phyloP scores from a whole-genome alignment of 2,113 vertebrate species.

The Hydrolagus affinis region DNA sequence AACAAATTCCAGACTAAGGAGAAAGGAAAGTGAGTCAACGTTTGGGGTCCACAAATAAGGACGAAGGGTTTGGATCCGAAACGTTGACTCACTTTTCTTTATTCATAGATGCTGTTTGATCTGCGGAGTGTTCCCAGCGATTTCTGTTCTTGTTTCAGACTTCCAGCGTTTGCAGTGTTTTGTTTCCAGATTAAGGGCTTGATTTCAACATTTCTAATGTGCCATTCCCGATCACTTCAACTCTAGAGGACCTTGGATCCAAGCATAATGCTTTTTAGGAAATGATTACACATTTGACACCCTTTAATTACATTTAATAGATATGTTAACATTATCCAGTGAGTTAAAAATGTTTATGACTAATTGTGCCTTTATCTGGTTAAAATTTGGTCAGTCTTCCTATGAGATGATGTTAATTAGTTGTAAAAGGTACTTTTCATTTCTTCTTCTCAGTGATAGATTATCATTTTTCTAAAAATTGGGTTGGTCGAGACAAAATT shows the following conservation, averaged over 20 bases:
- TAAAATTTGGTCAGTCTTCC: neutral
- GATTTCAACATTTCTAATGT: neutral
- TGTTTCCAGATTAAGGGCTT: neutral
- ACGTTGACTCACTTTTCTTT: too few relatives aligned
- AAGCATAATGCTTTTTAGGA: neutral
- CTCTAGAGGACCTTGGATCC: neutral
- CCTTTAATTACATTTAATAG: neutral
- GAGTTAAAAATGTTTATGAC: neutral
- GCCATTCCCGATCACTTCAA: neutral
- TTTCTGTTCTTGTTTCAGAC: too few relatives aligned
- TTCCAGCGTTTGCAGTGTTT: too few relatives aligned
- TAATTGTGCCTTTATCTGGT: neutral
- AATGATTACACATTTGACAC: neutral
- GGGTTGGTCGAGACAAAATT: neutral
- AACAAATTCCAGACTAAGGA: too few relatives aligned
- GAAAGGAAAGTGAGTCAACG: too few relatives aligned
- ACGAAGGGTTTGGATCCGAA: too few relatives aligned
- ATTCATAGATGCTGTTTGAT: too few relatives aligned
- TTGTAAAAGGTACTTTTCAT: neutral
- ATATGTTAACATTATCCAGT: neutral
- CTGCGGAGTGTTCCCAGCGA: too few relatives aligned
- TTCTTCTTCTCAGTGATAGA: neutral
- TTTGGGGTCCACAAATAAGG: too few relatives aligned
- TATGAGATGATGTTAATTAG: neutral
- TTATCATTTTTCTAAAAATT: neutral